Evolutionary conservation across 2,797 vertebrate genomes (phyloP).

Genomic region (Antrozous pallidus): DNA sequence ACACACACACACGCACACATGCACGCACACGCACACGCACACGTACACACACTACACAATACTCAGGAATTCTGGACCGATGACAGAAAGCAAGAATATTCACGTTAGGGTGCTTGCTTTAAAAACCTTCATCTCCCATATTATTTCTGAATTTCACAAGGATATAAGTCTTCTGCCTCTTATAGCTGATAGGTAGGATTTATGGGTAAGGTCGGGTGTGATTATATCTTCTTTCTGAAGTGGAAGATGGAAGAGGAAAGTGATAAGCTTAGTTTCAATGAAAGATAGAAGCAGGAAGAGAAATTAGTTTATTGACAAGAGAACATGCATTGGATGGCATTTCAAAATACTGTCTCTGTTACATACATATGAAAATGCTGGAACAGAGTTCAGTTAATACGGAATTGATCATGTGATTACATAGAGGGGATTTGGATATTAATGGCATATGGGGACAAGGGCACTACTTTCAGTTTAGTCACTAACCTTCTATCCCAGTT

Average conservation of each 20-base stretch:
- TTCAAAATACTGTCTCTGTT: background rate
- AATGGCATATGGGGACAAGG: background rate
- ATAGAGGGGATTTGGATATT: background rate
- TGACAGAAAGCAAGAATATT: background rate
- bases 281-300: background rate
- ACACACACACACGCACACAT: too few species aligned
- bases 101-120: background rate
- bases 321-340: background rate
- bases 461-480: background rate
- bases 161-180: background rate
- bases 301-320: background rate
- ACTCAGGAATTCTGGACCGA: background rate
- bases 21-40: too few species aligned
- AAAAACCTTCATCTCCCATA: background rate
- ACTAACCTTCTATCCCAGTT: background rate
- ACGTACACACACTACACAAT: fast-evolving
- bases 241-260: background rate
- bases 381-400: background rate
- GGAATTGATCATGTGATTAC: background rate
- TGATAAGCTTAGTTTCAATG: background rate
- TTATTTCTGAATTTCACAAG: background rate
- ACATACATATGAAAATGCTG: background rate
- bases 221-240: background rate
- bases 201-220: background rate
- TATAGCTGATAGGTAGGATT: background rate